Evolutionary conservation across 1,140 invertebrate species (phyloP).

Genomic region (Planococcus citri): DNA sequence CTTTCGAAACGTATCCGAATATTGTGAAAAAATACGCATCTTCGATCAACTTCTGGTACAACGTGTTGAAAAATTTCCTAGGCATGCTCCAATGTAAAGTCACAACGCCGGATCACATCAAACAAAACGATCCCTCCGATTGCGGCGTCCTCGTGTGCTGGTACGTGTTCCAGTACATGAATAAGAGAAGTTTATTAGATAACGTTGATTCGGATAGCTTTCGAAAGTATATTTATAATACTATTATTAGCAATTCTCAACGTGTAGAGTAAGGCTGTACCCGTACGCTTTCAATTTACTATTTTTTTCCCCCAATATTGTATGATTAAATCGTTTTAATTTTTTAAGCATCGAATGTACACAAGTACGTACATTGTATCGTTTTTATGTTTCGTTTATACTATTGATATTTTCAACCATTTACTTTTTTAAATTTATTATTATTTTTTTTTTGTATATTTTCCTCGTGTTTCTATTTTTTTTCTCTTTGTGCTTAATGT

Average conservation of each 20-base stretch:
- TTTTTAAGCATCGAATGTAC: too few species aligned
- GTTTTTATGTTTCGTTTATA: too few species aligned
- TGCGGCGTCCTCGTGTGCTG: not conserved
- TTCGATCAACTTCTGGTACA: not conserved
- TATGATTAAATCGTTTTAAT: too few species aligned
- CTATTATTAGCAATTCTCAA: not conserved
- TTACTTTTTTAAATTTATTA: too few species aligned
- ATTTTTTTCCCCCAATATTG: too few species aligned
- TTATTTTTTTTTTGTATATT: too few species aligned
- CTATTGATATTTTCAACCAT: too few species aligned
- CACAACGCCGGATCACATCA: not conserved
- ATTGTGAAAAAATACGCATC: not conserved
- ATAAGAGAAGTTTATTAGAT: conserved; percentile 3
- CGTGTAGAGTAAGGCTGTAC: not conserved
- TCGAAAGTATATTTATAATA: not conserved
- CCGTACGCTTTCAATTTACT: too few species aligned
- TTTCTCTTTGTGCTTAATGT: too few species aligned
- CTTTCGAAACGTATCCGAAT: not conserved
- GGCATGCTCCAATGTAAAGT: not conserved
- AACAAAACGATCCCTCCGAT: not conserved
- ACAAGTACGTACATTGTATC: too few species aligned
- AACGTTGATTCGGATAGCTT: not conserved
- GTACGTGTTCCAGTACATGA: conserved; percentile 9
- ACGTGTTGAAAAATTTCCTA: not conserved
- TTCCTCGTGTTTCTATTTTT: too few species aligned